Evolutionary conservation across 2,888 invertebrate species (phyloP), one percentile per base, ranked within the genome.

Genomic region (Dryadula phaetusa): DNA sequence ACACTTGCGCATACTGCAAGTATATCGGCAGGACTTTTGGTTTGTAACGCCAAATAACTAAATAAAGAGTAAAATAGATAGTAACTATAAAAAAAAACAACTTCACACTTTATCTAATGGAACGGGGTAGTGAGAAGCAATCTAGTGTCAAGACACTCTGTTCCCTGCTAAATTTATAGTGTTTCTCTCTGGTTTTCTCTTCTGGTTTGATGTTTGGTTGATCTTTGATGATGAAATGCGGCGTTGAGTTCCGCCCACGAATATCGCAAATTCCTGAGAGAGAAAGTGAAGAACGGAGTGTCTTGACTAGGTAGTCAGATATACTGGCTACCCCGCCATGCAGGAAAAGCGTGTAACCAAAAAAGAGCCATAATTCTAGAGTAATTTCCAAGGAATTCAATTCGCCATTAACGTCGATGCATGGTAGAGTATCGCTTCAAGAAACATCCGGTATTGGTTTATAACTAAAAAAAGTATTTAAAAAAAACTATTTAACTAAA

Each of bases 301-400:
- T 4, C 46, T 46, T 20, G 20, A 20, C 46, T 20, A 20, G 20
- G 20, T 46, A 20, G 16, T 0, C 5, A n/a, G n/a, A n/a, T n/a
- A n/a, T n/a, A 12, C 46, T 10, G 46, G 3, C 20, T 46, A 3
- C 4, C 18, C 0, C 8, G 18, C 10, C 16, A 44, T 44, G n/a
- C 3, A 7, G 10, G 3, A 18, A 42, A 16, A 42, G 16, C n/a
- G n/a, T n/a, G 77, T 73, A 74, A 75, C 75, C 76, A 18, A 47
- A 60, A 20, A 71, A 66, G n/a, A n/a, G n/a, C 72, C 77, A 75
- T 76, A 75, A 77, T 76, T 74, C 72, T 75, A 79, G 74, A 62
- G 75, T 78, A 83, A 85, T 86, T 85, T 83, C 75, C 78, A 74
- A 81, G 79, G 76, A 78, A 63, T 83, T 71, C 58, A 78, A 63